phyloP scores from a whole-genome alignment of 2,113 vertebrate species.

The Menidia beryllina region DNA sequence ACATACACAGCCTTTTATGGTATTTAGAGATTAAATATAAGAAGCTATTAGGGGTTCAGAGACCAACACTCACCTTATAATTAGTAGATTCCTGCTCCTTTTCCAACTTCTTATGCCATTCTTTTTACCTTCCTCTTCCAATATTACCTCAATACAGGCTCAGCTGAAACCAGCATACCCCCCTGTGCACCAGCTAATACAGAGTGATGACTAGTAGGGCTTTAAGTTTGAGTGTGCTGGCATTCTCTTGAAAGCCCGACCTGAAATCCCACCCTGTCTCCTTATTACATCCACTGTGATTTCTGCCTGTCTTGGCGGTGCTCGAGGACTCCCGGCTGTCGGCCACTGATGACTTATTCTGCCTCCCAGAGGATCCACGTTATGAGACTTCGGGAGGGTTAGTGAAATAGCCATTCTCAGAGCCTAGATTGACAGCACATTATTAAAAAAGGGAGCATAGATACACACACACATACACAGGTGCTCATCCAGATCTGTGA shows the following conservation, averaged over 20 bases:
- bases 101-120: too few relatives aligned
- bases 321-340: conserved; percentile 41
- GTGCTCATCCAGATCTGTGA: conserved; percentile 36
- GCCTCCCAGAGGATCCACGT: conserved; percentile 63
- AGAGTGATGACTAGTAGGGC: conserved; percentile 9
- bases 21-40: not conserved
- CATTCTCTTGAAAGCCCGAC: conserved; percentile 44
- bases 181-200: conserved; percentile 9
- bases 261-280: conserved; percentile 30
- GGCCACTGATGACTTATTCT: conserved; percentile 67
- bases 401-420: conserved; percentile 66
- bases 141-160: not conserved
- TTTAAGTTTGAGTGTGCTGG: conserved; percentile 20
- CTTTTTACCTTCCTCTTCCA: too few relatives aligned
- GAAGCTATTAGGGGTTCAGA: not conserved
- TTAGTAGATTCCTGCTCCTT: too few relatives aligned
- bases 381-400: conserved; percentile 74
- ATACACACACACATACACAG: conserved; percentile 34
- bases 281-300: conserved; percentile 67
- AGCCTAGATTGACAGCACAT: conserved; percentile 79
- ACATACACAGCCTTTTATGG: not conserved
- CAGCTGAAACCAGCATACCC: not conserved
- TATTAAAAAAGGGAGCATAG: conserved; percentile 75
- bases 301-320: conserved; percentile 27
- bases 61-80: not conserved